These are phyloP conservation scores for Leucophenga montana DNA, from an alignment of 2,888 invertebrate species.

Conservation along the genomic window DNA sequence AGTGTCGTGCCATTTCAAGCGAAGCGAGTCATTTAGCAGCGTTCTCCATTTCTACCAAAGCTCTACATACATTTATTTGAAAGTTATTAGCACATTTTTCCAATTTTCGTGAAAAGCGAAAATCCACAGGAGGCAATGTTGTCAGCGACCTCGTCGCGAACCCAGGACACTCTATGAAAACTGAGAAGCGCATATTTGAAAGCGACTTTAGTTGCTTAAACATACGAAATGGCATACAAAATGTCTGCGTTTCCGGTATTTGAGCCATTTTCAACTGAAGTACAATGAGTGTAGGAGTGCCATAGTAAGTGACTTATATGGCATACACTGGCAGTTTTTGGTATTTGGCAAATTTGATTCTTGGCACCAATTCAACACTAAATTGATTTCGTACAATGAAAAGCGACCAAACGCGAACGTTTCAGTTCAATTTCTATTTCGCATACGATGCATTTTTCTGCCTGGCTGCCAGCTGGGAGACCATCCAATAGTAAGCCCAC, in stretches of 20 bases:
- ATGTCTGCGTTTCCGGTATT: conserved; percentile 43
- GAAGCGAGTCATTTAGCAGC: too few species aligned
- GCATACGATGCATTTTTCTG: neutral
- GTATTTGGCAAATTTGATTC: conserved; percentile 68
- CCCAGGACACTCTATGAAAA: too few species aligned
- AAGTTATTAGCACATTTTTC: conserved; percentile 52
- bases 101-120: conserved; percentile 31
- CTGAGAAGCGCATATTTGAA: too few species aligned
- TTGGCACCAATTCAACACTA: conserved; percentile 72
- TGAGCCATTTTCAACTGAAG: conserved; percentile 31
- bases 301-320: conserved; percentile 30
- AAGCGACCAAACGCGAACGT: too few species aligned
- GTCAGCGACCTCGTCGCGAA: too few species aligned
- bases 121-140: neutral
- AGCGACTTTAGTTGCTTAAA: too few species aligned
- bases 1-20: conserved; percentile 36
- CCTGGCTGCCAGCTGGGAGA: neutral
- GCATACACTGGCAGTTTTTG: conserved; percentile 33
- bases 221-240: conserved; percentile 43
- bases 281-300: neutral
- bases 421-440: too few species aligned
- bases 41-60: neutral
- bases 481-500: neutral
- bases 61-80: conserved; percentile 45
- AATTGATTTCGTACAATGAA: conserved; percentile 70